Base-by-base conservation (phyloP, 2,113 vertebrate genomes). In the Delphinapterus leucas region DNA sequence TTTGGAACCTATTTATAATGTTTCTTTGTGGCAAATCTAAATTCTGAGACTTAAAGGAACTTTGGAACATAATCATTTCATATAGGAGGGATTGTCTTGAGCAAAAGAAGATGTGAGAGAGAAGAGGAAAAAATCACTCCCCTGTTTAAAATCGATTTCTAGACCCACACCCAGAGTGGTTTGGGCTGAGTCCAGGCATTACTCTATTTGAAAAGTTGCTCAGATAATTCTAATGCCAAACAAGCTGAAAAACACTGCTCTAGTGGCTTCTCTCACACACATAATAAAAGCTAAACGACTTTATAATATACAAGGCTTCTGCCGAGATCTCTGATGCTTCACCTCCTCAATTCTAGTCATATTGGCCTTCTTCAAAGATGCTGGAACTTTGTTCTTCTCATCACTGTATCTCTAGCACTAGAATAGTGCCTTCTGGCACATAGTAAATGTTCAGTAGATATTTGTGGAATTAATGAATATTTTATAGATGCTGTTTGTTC, bases 181-280 rank as follows among this genome's bases (percentile, higher is more conserved):
- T 58, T 84, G 67, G 23, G 14, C 49, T 65, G 26, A 31, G 13
- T 74, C 49, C 44, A 84, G 36, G 73, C 63, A 68, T 80, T 55
- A 41, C 25, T 71, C 5, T 87, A 89, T 96, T 97, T 85, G 36
- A 77, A 95, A 92, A 89, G 73, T 60, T 88, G 67, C 73, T 86
- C 49, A 85, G 60, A 15, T 63, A 61, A 47, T 91, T 38, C 31
- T 55, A 63, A 81, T 82, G 74, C 13, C 20, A 89, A 21, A 58
- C 31, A 73, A 31, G 17, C 38, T 49, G 53, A 58, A 88, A 89
- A 92, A 53, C 47, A 41, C 44, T 80, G 38, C 6, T 74, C 58
- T 60, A 31, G 41, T n/a, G 58, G 15, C 33, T 91, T 88, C 47
- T 68, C 49, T n/a, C 53, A 4, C n/a, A 36, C 61, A 49, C 18